These are phyloP conservation scores for Tiliacea aurago DNA, from an alignment of 2,888 invertebrate genomes.

Conservation along the genomic window DNA sequence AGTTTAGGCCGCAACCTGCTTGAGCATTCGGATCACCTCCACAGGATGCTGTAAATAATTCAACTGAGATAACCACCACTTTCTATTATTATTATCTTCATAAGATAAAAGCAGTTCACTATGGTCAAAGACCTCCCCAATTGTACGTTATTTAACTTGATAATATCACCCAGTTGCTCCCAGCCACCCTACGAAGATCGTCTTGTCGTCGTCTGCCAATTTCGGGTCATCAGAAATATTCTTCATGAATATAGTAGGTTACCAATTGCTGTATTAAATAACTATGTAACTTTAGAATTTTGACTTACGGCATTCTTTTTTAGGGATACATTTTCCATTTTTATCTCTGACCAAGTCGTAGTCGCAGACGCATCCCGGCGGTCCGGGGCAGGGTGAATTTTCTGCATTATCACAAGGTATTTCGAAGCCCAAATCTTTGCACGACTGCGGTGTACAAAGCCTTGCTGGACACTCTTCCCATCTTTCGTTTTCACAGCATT, in stretches of 20 bases:
- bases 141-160: background rate
- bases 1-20: slow-evolving; percentile 67
- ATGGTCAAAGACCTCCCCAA: background rate
- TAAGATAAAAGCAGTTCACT: background rate
- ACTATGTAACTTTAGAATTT: background rate
- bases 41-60: slow-evolving; percentile 60
- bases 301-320: slow-evolving; percentile 64
- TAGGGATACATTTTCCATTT: slow-evolving; percentile 61
- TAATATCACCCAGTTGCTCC: background rate
- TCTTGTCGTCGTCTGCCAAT: no score
- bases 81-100: background rate
- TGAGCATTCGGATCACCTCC: slow-evolving; percentile 66
- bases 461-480: slow-evolving; percentile 22
- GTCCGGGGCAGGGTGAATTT: slow-evolving; percentile 6
- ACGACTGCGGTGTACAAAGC: slow-evolving; percentile 9
- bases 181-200: background rate
- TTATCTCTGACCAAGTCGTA: slow-evolving; percentile 32
- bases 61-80: background rate
- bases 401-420: background rate
- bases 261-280: background rate
- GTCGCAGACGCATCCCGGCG: slow-evolving; percentile 45
- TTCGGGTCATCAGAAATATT: background rate
- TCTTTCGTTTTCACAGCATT: slow-evolving; percentile 15
- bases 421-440: slow-evolving; percentile 23
- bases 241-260: background rate